Conservation (phyloP, 2,797 vertebrate genomes). For the Sebastes dallii region DNA sequence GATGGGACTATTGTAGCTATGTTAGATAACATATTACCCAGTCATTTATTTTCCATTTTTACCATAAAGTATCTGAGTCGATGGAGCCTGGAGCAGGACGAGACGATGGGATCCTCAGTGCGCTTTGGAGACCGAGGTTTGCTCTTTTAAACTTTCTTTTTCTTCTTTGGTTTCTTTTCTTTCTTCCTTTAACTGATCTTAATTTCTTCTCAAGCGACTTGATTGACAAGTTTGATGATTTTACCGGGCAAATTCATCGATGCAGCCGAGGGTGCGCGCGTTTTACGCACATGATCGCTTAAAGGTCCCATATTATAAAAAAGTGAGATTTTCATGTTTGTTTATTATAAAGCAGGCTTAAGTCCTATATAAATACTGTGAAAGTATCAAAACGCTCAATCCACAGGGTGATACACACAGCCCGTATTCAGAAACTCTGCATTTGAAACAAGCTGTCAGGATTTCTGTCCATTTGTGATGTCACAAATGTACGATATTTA, state of each 20-base stretch:
- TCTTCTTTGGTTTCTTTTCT: background rate
- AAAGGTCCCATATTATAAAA: background rate
- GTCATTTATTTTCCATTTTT: background rate
- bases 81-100: conserved; percentile 65
- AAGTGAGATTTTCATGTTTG: no score
- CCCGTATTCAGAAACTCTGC: no score
- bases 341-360: no score
- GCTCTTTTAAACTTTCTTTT: conserved; percentile 8
- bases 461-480: no score
- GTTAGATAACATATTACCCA: background rate
- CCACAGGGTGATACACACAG: no score
- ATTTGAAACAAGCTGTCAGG: no score
- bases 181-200: background rate
- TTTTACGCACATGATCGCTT: background rate
- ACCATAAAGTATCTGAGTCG: background rate
- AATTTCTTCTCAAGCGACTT: background rate
- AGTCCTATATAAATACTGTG: no score
- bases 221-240: background rate
- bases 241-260: background rate
- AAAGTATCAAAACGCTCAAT: no score
- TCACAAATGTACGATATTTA: no score
- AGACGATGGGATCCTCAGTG: conserved; percentile 38
- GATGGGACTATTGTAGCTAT: conserved; percentile 39
- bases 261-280: background rate
- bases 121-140: conserved; percentile 65